These are phyloP conservation scores for Hydropsyche betteni DNA, from an alignment of 2,888 invertebrate genomes.

Conservation along the genomic window DNA sequence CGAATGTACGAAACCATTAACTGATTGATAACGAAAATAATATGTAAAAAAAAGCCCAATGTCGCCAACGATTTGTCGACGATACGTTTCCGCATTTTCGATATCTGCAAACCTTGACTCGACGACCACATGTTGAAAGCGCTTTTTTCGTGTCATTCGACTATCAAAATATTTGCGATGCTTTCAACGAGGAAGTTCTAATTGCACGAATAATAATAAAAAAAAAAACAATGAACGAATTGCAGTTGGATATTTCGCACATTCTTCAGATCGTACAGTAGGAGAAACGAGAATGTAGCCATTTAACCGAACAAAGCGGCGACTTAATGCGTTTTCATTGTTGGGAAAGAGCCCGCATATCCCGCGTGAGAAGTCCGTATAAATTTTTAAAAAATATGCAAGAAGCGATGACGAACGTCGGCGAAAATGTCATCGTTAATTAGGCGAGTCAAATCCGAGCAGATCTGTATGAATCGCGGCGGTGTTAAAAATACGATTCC, in stretches of 20 bases:
- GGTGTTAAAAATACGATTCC: background rate
- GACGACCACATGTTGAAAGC: too few relatives aligned
- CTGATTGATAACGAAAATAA: too few relatives aligned
- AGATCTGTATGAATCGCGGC: slow-evolving; percentile 1
- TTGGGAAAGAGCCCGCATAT: background rate
- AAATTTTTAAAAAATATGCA: background rate
- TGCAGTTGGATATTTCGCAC: background rate
- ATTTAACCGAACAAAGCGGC: slow-evolving; percentile 11
- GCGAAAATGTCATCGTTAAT: slow-evolving; percentile 5
- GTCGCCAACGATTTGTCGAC: too few relatives aligned
- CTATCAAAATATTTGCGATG: too few relatives aligned
- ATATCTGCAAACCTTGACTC: too few relatives aligned
- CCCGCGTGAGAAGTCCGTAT: background rate
- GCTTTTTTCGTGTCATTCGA: too few relatives aligned
- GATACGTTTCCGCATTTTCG: too few relatives aligned
- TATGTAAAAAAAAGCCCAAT: too few relatives aligned
- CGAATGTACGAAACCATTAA: too few relatives aligned
- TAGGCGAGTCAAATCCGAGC: background rate
- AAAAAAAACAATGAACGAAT: too few relatives aligned
- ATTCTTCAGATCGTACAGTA: slow-evolving; percentile 3
- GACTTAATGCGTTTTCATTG: slow-evolving; percentile 14
- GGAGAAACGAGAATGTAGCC: background rate
- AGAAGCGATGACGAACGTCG: background rate
- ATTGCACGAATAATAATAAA: too few relatives aligned
- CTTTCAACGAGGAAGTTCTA: too few relatives aligned